phyloP scores from a whole-genome alignment of 1,140 invertebrate genomes.

The Pogonomyrmex californicus region DNA sequence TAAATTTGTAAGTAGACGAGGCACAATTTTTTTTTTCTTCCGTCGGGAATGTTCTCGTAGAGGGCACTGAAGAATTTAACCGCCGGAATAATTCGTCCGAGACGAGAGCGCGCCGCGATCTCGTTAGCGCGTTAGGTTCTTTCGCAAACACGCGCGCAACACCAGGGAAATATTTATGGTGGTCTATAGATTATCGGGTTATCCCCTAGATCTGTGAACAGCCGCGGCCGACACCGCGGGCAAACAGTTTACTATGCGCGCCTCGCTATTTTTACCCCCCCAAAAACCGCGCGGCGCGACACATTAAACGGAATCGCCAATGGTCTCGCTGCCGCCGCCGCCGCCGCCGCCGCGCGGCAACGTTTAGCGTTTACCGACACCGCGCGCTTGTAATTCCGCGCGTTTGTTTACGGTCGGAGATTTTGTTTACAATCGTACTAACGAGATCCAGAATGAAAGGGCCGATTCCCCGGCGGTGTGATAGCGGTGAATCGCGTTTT shows the following conservation, averaged over 20 bases:
- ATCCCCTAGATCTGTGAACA: conserved; percentile 46
- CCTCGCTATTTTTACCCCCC: conserved; percentile 41
- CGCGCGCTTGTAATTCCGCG: conserved; percentile 52
- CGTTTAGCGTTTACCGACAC: conserved; percentile 60
- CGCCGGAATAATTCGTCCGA: conserved; percentile 40
- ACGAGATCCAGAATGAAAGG: conserved; percentile 64
- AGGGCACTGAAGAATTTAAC: conserved; percentile 19
- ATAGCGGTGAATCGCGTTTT: conserved; percentile 48
- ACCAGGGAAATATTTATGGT: conserved; percentile 49
- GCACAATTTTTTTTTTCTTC: conserved; percentile 12
- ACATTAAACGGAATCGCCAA: conserved; percentile 63
- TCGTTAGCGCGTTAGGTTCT: conserved; percentile 41
- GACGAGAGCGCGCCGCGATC: conserved; percentile 11
- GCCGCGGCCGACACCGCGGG: conserved; percentile 27
- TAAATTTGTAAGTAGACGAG: neutral
- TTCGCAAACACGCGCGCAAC: conserved; percentile 35
- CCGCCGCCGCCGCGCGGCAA: conserved; percentile 9
- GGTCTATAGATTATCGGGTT: conserved; percentile 57
- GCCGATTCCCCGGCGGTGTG: conserved; percentile 32
- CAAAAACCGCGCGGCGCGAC: conserved; percentile 44
- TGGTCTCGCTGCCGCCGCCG: conserved; percentile 13
- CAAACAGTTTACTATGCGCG: conserved; percentile 50
- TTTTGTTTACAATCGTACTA: conserved; percentile 65
- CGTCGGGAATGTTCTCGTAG: neutral
- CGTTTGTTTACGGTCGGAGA: conserved; percentile 63